Evolutionary conservation across 2,113 vertebrate species (phyloP).

Genomic region (Panthera leo): DNA sequence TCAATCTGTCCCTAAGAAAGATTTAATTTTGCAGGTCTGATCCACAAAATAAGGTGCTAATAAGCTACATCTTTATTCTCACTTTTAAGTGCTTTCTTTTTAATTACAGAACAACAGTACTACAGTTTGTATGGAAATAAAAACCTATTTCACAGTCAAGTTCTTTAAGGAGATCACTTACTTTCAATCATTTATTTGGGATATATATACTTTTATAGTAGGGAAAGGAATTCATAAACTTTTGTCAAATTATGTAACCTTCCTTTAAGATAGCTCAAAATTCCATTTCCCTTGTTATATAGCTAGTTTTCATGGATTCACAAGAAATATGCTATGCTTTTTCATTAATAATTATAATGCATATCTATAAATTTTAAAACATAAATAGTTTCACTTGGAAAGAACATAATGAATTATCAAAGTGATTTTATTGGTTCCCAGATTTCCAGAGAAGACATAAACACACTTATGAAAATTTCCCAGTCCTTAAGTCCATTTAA

Average conservation of each 20-base stretch:
- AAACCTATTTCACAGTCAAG: background rate
- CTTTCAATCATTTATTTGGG: background rate
- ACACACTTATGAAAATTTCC: slow-evolving; percentile 20
- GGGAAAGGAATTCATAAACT: background rate
- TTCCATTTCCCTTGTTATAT: background rate
- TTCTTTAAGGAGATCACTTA: background rate
- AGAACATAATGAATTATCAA: slow-evolving; percentile 13
- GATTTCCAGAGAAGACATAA: slow-evolving; percentile 50
- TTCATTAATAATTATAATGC: background rate
- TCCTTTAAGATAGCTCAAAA: background rate
- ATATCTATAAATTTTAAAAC: slow-evolving; percentile 11
- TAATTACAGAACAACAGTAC: background rate
- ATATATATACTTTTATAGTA: background rate
- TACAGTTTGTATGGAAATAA: background rate
- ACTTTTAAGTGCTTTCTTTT: slow-evolving; percentile 43
- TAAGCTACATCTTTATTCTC: slow-evolving; percentile 12
- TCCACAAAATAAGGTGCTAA: slow-evolving; percentile 4
- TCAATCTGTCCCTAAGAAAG: slow-evolving; percentile 22
- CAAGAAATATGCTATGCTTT: background rate
- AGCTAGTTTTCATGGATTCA: slow-evolving; percentile 16
- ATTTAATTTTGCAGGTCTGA: background rate
- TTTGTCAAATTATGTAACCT: background rate
- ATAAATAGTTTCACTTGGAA: slow-evolving; percentile 9
- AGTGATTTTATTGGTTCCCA: slow-evolving; percentile 41
- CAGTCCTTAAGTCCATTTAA: slow-evolving; percentile 11